Conservation (phyloP, 2,113 vertebrate genomes). For the Clarias macrocephalus region DNA sequence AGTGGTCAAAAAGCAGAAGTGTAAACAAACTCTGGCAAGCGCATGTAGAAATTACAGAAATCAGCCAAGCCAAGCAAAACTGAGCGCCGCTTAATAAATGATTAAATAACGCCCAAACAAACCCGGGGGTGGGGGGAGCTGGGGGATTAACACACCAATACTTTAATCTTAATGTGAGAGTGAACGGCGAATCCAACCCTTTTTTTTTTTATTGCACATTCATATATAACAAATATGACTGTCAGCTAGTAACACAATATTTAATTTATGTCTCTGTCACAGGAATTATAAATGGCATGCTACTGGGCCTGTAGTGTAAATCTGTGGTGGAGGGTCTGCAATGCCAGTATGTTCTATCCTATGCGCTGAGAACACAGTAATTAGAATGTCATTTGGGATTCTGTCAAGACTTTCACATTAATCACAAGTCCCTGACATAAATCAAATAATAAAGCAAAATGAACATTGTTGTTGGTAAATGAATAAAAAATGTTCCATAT, state of each 20-base stretch:
- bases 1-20: background rate
- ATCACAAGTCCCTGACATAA: background rate
- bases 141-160: background rate
- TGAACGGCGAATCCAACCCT: background rate
- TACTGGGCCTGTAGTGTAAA: background rate
- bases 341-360: background rate
- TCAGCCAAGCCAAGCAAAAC: background rate
- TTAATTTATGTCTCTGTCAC: background rate
- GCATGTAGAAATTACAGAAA: background rate
- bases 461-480: background rate
- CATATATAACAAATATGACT: background rate
- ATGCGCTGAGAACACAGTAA: no score
- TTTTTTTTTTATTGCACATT: background rate
- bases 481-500: background rate
- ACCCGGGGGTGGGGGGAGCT: no score
- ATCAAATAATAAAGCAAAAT: background rate
- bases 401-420: background rate
- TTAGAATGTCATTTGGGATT: background rate
- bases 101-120: background rate
- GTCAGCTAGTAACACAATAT: background rate
- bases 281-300: conserved; percentile 8
- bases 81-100: background rate
- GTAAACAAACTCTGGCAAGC: background rate
- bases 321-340: background rate
- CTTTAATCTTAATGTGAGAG: background rate